phyloP scores from a whole-genome alignment of 1,140 invertebrate species.

The Cydia fagiglandana region DNA sequence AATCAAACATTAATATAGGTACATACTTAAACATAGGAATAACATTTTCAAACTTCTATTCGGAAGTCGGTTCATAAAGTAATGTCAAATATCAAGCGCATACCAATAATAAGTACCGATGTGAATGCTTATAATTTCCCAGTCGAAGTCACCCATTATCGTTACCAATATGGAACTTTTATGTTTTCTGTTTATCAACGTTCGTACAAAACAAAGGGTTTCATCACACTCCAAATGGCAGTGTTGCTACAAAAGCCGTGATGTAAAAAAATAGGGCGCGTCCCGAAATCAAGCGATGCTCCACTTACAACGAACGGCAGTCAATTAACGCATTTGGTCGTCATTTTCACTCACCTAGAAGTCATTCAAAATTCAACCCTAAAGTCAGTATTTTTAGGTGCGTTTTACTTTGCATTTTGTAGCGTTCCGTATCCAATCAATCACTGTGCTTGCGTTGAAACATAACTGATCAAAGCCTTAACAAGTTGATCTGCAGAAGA shows the following conservation, averaged over 20 bases:
- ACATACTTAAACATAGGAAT: too few relatives aligned
- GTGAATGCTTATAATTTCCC: too few relatives aligned
- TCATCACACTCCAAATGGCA: background rate
- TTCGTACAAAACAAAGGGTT: constrained; percentile 1
- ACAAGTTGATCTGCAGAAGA: background rate
- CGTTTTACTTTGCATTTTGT: background rate
- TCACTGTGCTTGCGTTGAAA: constrained; percentile 6
- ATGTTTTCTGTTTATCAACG: background rate
- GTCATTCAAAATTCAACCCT: background rate
- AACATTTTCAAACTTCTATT: too few relatives aligned
- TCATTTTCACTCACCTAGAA: background rate
- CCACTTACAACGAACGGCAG: constrained; percentile 4
- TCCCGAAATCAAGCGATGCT: constrained; percentile 1
- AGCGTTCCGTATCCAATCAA: background rate
- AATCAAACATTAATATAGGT: too few relatives aligned
- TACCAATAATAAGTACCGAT: too few relatives aligned
- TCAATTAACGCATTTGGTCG: constrained; percentile 2
- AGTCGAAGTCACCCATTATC: background rate
- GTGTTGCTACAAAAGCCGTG: constrained; percentile 1
- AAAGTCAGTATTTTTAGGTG: background rate
- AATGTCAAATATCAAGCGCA: too few relatives aligned
- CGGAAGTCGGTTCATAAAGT: too few relatives aligned
- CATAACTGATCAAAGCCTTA: background rate
- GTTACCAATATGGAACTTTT: background rate
- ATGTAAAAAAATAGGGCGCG: constrained; percentile 1